Conservation (phyloP, 2,888 invertebrate genomes). For the Hedychridium roseum region DNA sequence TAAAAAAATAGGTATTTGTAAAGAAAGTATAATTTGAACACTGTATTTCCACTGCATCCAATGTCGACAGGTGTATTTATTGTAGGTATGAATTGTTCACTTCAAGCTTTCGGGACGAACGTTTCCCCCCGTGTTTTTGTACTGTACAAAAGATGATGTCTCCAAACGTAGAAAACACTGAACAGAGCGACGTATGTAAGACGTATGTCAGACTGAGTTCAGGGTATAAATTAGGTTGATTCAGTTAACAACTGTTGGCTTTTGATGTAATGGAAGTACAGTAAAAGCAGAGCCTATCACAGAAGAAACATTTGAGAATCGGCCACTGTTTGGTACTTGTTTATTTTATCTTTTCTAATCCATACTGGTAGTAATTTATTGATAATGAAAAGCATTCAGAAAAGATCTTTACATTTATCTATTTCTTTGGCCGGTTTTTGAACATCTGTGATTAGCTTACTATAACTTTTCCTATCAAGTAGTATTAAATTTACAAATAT, state of each 20-base stretch:
- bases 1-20: slow-evolving; percentile 27
- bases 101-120: too few relatives aligned
- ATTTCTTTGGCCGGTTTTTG: slow-evolving; percentile 44
- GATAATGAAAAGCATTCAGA: slow-evolving; percentile 19
- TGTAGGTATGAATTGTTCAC: slow-evolving; percentile 8
- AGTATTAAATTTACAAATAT: slow-evolving; percentile 37
- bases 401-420: slow-evolving; percentile 21
- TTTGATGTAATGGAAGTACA: slow-evolving; percentile 42
- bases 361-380: slow-evolving; percentile 45
- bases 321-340: slow-evolving; percentile 35
- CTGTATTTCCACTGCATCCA: slow-evolving; percentile 42
- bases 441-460: slow-evolving; percentile 45
- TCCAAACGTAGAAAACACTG: too few relatives aligned
- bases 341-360: slow-evolving; percentile 28
- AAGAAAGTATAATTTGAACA: slow-evolving; percentile 18
- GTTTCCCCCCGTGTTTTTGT: too few relatives aligned
- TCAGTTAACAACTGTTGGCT: slow-evolving; percentile 20
- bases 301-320: slow-evolving; percentile 42
- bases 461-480: slow-evolving; percentile 9
- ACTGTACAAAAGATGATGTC: too few relatives aligned
- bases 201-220: too few relatives aligned
- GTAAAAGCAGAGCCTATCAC: slow-evolving; percentile 32
- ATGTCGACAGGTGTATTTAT: slow-evolving; percentile 15
- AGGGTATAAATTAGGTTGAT: too few relatives aligned
- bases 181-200: too few relatives aligned